These are phyloP conservation scores for Tenrec ecaudatus DNA, from an alignment of 2,113 vertebrate species.

Conservation along the genomic window DNA sequence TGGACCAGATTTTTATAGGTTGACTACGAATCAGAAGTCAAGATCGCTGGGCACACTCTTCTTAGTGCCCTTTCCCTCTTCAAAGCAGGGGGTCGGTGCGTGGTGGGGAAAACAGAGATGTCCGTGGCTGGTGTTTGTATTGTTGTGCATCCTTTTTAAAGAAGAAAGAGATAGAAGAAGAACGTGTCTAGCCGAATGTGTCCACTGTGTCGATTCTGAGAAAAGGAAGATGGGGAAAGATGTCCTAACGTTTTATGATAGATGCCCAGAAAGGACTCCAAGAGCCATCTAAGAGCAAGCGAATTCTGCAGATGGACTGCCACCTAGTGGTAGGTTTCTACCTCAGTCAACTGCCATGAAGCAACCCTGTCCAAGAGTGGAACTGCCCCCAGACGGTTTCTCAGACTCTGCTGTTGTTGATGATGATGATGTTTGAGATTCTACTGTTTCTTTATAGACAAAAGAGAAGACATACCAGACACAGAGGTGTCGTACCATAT, in stretches of 20 bases:
- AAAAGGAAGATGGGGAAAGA: background rate
- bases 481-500: no score
- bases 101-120: no score
- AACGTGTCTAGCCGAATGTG: background rate
- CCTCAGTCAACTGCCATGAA: no score
- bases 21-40: background rate
- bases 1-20: background rate
- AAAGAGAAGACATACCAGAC: no score
- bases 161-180: background rate
- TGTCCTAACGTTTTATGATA: background rate
- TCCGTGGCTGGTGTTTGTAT: no score
- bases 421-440: no score
- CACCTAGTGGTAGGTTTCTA: slow-evolving; percentile 64
- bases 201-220: background rate
- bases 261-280: no score
- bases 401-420: no score
- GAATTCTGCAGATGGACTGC: slow-evolving; percentile 58
- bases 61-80: background rate
- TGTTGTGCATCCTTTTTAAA: background rate
- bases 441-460: no score
- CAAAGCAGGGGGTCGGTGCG: no score
- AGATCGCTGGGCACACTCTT: background rate
- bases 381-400: no score
- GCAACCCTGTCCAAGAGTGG: no score
- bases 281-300: background rate